phyloP scores from a whole-genome alignment of 2,888 invertebrate species.

The Conomelus anceps region DNA sequence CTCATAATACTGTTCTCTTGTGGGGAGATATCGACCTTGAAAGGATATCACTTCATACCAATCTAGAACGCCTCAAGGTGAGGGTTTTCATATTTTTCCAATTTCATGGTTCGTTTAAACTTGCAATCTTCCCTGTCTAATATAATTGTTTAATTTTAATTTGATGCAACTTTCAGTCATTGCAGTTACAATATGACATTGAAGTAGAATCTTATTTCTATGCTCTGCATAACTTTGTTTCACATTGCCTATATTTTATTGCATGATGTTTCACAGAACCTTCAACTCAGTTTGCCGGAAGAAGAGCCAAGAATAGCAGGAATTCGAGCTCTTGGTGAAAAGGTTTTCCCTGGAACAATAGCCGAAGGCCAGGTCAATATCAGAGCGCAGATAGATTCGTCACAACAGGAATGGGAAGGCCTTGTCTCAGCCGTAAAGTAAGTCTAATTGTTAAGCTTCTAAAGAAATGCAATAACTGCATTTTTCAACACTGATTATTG shows the following conservation, averaged over 20 bases:
- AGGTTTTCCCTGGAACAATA: constrained; percentile 80
- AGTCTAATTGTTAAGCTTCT: constrained; percentile 18
- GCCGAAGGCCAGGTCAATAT: constrained; percentile 77
- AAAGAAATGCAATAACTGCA: background rate
- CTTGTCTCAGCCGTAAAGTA: constrained; percentile 63
- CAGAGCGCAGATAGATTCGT: constrained; percentile 77
- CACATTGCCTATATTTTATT: too few relatives aligned
- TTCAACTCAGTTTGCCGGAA: constrained; percentile 72
- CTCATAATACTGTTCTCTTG: constrained; percentile 68
- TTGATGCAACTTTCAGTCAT: background rate
- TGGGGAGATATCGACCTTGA: constrained; percentile 82
- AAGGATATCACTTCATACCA: constrained; percentile 75
- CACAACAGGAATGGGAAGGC: constrained; percentile 86
- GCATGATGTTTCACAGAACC: constrained; percentile 46
- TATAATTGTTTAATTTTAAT: background rate
- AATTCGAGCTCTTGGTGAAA: constrained; percentile 76
- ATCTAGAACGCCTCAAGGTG: constrained; percentile 71
- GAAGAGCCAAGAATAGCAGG: constrained; percentile 77
- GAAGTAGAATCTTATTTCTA: background rate
- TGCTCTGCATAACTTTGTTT: too few relatives aligned
- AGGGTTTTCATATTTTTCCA: constrained; percentile 2
- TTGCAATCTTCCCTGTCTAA: background rate
- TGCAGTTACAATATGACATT: background rate
- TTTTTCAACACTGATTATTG: too few relatives aligned
- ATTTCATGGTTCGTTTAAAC: background rate